Conservation (phyloP, 2,888 invertebrate species). For the Steromphala cineraria region DNA sequence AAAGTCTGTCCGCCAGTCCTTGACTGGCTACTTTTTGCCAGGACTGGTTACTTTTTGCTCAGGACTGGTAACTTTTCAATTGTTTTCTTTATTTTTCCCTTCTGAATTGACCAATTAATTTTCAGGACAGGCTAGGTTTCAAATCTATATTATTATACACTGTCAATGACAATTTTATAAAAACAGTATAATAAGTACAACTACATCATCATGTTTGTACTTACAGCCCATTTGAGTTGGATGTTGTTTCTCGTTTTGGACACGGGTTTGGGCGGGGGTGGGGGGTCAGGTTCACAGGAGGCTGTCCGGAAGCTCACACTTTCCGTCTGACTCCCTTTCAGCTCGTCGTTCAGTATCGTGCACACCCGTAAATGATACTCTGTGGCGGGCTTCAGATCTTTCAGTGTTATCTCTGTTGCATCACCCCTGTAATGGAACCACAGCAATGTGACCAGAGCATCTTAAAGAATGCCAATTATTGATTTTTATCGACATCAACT, state of each 20-base stretch:
- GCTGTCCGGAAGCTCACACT: constrained; percentile 88
- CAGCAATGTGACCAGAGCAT: not conserved
- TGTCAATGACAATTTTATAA: not conserved
- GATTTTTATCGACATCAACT: too few species aligned
- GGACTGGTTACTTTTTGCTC: too few species aligned
- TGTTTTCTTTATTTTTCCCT: too few species aligned
- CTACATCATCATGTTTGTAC: constrained; percentile 40
- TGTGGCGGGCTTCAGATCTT: constrained; percentile 90
- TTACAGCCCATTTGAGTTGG: constrained; percentile 75
- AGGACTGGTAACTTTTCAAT: too few species aligned
- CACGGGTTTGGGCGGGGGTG: constrained; percentile 83
- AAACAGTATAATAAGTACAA: not conserved
- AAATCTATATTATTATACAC: too few species aligned
- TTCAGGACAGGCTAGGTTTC: too few species aligned
- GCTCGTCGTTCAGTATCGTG: constrained; percentile 83
- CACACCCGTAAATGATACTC: constrained; percentile 86
- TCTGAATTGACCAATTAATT: too few species aligned
- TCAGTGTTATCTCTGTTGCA: constrained; percentile 79
- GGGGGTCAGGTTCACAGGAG: constrained; percentile 86
- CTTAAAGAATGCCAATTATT: too few species aligned
- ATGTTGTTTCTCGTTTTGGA: constrained; percentile 83
- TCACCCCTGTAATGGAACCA: constrained; percentile 69
- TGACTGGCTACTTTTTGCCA: too few species aligned
- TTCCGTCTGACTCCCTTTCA: constrained; percentile 86
- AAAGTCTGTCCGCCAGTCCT: too few species aligned